These are phyloP conservation scores for Bergia puertoricense DNA, from an alignment of 92 coral and sea anemone genomes.

Conservation along the genomic window DNA sequence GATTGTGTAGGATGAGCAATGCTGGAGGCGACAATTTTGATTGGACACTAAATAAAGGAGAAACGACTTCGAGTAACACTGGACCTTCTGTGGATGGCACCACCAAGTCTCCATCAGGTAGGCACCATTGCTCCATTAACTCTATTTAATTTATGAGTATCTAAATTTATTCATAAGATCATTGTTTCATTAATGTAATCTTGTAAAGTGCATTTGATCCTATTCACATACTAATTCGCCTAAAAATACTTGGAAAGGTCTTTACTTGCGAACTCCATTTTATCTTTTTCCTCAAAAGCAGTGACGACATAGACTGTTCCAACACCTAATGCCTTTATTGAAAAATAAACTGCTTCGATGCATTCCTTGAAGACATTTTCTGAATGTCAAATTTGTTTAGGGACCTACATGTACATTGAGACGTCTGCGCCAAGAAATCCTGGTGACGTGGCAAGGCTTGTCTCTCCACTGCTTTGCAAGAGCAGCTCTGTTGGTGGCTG, in stretches of 20 bases:
- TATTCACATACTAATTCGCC: too few relatives aligned
- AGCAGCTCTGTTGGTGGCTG: not conserved
- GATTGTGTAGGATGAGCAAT: constrained; percentile 20
- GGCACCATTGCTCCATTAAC: too few relatives aligned
- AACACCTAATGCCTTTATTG: too few relatives aligned
- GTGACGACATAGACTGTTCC: too few relatives aligned
- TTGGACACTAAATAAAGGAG: not conserved
- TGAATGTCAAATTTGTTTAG: not conserved
- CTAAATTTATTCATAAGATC: too few relatives aligned
- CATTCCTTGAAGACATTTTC: not conserved
- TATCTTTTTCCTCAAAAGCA: too few relatives aligned
- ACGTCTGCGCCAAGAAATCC: not conserved
- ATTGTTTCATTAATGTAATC: too few relatives aligned
- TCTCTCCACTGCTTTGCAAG: constrained; percentile 2
- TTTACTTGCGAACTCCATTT: not conserved
- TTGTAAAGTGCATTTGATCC: too few relatives aligned
- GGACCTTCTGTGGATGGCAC: constrained; percentile 18
- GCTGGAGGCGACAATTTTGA: constrained; percentile 32
- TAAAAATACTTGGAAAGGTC: not conserved
- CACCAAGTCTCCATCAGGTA: constrained; percentile 1
- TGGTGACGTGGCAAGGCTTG: constrained; percentile 7
- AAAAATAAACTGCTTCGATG: not conserved
- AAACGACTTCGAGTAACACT: not conserved
- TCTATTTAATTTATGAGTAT: too few relatives aligned
- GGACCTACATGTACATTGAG: constrained; percentile 15